Evolutionary conservation across 1,140 invertebrate genomes (phyloP), one percentile per base, ranked within the genome.

Genomic region (Cyclargus thomasi): DNA sequence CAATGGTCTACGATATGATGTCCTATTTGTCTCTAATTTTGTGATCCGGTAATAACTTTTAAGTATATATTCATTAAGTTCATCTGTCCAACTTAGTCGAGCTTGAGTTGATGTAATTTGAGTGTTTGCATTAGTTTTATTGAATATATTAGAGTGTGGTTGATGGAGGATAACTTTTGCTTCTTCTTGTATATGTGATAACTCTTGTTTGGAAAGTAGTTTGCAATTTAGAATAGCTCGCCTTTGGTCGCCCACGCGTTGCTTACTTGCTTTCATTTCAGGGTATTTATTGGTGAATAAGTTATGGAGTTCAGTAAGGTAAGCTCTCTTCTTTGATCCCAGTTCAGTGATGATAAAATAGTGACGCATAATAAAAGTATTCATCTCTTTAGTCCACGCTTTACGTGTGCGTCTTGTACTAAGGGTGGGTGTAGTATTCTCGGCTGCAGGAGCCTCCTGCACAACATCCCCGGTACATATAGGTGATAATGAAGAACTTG

Each of bases 221-320:
- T 72, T 72, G 17, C 53, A 64, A 5, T n/a, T n/a, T n/a, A 70
- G 53, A 14, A 74, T 74, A 10, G 72, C 70, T 67, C 69, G 36
- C 10, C 70, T 57, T 64, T 74, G 74, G 20, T 76, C 70, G 5
- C 74, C 72, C 72, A 76, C 8, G 20, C 74, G 21, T 64, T 76
- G 74, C 29, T 64, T 22, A 14, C 59, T 72, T 16, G 65, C 70
- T 11, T 64, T 0, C 65, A 70, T 67, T 1, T 71, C 29, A 14
- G 74, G 71, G 20, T 39, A 74, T 70, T 69, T 65, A 29, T 72
- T 63, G 14, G 39, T 47, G 63, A 72, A 76, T 70, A 70, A 65
- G n/a, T 3, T 14, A 63, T 73, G 63, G 36, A 72, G 53, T 1
- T 36, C 23, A 29, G 22, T 23, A 16, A 75, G 22, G 11, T 73